These are phyloP conservation scores for Octonoba sinensis DNA, from an alignment of 2,888 invertebrate species.

Conservation along the genomic window DNA sequence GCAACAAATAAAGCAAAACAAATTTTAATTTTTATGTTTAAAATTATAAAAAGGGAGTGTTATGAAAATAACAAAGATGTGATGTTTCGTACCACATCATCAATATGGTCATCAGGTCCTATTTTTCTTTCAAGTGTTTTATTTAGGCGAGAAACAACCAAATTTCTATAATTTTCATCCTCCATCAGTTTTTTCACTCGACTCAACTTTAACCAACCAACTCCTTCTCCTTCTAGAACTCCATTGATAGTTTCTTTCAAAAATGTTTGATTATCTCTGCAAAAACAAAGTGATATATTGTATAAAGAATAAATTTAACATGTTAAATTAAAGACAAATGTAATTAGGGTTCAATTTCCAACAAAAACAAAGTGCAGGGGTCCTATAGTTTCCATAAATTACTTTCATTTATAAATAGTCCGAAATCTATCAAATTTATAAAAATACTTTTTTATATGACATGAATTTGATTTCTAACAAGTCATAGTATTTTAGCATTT, in stretches of 20 bases:
- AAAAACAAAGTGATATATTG: slow-evolving; percentile 4
- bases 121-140: slow-evolving; percentile 92
- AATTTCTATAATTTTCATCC: slow-evolving; percentile 96
- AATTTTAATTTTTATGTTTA: neutral
- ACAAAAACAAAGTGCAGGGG: neutral
- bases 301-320: no score
- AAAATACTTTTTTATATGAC: no score
- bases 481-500: no score
- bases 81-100: slow-evolving; percentile 87
- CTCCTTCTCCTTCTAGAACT: slow-evolving; percentile 91
- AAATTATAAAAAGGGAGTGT: neutral
- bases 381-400: neutral
- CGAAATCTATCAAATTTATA: no score
- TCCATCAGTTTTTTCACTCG: slow-evolving; percentile 96
- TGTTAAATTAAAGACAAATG: no score
- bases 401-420: no score
- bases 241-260: slow-evolving; percentile 89
- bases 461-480: no score
- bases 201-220: slow-evolving; percentile 95
- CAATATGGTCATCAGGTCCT: slow-evolving; percentile 95
- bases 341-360: no score
- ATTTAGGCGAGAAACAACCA: slow-evolving; percentile 95
- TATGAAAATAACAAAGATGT: neutral
- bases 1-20: neutral
- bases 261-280: slow-evolving; percentile 89